Percentiles rank a stretch among this genome's conserved stretches.
phyloP scores from a whole-genome alignment of 2,113 vertebrate species.

The Xiphophorus maculatus region DNA sequence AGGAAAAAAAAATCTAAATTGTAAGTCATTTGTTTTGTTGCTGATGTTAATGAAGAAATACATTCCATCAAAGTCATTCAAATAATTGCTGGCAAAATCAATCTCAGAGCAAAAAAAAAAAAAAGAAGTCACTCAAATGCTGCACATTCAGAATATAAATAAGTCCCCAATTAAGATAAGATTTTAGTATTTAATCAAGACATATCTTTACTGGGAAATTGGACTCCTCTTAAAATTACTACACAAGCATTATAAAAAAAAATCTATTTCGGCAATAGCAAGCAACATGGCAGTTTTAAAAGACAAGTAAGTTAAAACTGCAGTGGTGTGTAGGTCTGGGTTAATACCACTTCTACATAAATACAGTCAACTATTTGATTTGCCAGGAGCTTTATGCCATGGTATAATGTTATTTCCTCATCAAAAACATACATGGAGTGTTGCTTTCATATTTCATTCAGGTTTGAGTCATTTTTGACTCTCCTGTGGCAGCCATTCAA shows the following conservation, averaged over 20 bases:
- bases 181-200: background rate
- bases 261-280: slow-evolving; percentile 47
- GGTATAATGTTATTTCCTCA: too few relatives aligned
- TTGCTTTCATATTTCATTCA: too few relatives aligned
- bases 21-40: slow-evolving; percentile 67
- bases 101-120: slow-evolving; percentile 45
- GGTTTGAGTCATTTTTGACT: too few relatives aligned
- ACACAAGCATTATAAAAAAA: slow-evolving; percentile 12
- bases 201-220: background rate
- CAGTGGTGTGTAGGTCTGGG: background rate
- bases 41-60: slow-evolving; percentile 62
- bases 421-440: too few relatives aligned
- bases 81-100: slow-evolving; percentile 42
- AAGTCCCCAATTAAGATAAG: too few relatives aligned
- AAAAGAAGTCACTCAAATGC: slow-evolving; percentile 48
- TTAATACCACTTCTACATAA: too few relatives aligned
- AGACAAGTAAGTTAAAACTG: slow-evolving; percentile 43
- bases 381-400: too few relatives aligned
- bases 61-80: slow-evolving; percentile 66
- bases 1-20: slow-evolving; percentile 51
- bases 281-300: slow-evolving; percentile 37
- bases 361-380: too few relatives aligned
- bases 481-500: too few relatives aligned
- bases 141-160: slow-evolving; percentile 39
- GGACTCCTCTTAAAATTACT: background rate